Base-by-base conservation (phyloP, 2,113 vertebrate genomes). In the Motacilla alba region DNA sequence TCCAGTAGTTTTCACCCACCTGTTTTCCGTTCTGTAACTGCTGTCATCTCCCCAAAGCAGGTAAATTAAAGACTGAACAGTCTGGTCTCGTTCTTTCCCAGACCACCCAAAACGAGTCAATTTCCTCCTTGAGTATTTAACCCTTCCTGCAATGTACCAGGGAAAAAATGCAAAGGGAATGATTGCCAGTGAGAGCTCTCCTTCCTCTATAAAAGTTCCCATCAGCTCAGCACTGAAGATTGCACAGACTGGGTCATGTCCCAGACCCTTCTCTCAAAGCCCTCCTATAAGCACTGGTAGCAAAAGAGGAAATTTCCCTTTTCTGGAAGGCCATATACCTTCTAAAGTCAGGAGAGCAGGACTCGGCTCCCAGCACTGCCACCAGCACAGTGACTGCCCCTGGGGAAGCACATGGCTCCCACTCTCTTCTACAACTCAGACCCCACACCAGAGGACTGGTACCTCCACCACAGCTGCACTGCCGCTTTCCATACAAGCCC, bases 71-170 rank as follows among this genome's bases (percentile, higher is more conserved):
- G 93, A 74, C 76, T 82, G 76, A 53, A 37, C 37, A 86, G 67
- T 70, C 67, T 83, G 23, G 75, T 75, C 64, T 94, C 83, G 78
- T 95, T 94, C 85, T 86, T 96, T 90, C 78, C 39, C 75, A 94
- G 92, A 96, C 82, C 90, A 96, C 94, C 93, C 90, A 96, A 83
- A 95, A 93, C 74, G 90, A 47, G 43, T 30, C 35, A 67, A 43
- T 67, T 85, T 89, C 73, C 87, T 89, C 86, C 49, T 52, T 16
- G 41, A 72, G 23, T 41, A 44, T 75, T 96, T 97, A 96, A 96
- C 93, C 93, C 93, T 83, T 96, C 39, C 79, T 85, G 37, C 41
- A 90, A 31, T 11, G 21, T 35, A 55, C 37, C 1, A 2, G 17
- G 33, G 22, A 15, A 68, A 85, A 79, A 76, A 44, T 1, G 0